phyloP scores from a whole-genome alignment of 2,113 vertebrate species.

The Malurus elegans region DNA sequence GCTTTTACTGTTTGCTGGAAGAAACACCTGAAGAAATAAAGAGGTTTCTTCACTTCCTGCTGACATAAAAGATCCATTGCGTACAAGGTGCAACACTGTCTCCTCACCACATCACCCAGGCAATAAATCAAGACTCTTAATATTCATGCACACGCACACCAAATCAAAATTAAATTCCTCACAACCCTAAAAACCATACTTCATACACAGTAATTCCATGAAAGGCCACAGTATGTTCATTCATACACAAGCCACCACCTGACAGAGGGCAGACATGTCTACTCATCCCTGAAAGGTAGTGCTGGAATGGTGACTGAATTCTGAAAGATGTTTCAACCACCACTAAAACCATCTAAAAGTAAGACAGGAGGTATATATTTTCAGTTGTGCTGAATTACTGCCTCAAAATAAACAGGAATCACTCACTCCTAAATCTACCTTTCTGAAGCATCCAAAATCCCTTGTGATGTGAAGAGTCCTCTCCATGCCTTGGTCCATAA shows the following conservation, averaged over 20 bases:
- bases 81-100: not conserved
- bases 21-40: not conserved
- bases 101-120: rapidly evolving
- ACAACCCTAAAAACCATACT: not conserved
- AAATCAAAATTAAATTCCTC: not conserved
- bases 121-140: not conserved
- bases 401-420: not conserved
- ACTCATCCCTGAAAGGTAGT: not conserved
- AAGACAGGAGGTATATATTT: not conserved
- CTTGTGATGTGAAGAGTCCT: not conserved
- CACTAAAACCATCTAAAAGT: not conserved
- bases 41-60: not conserved
- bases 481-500: not conserved
- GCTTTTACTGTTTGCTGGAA: not conserved
- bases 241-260: not conserved
- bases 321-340: not conserved
- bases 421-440: not conserved
- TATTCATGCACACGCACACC: not conserved
- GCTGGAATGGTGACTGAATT: not conserved
- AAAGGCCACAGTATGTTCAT: not conserved
- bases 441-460: not conserved
- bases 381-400: not conserved
- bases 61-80: not conserved
- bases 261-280: not conserved
- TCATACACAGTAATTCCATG: not conserved